phyloP scores from a whole-genome alignment of 2,888 invertebrate genomes.

The Pinctada fucata region DNA sequence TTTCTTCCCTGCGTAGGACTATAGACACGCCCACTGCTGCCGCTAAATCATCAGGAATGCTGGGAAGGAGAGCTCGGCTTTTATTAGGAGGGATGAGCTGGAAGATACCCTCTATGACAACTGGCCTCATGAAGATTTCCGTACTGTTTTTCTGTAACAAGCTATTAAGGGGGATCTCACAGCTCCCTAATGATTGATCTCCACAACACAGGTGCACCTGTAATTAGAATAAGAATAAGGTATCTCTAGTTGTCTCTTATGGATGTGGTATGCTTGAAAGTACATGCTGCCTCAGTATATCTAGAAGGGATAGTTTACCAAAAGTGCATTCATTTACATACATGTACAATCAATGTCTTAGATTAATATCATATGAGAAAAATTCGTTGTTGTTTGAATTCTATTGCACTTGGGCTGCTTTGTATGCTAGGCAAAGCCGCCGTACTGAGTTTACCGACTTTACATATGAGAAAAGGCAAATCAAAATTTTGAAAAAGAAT shows the following conservation, averaged over 20 bases:
- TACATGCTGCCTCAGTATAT: too few relatives aligned
- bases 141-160: constrained; percentile 73
- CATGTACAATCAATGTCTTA: too few relatives aligned
- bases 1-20: constrained; percentile 72
- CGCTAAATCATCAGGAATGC: constrained; percentile 57
- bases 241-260: not conserved
- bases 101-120: constrained; percentile 73
- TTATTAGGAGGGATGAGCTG: constrained; percentile 73
- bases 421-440: too few relatives aligned
- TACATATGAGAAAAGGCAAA: too few relatives aligned
- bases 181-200: constrained; percentile 75
- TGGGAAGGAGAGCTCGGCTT: constrained; percentile 63
- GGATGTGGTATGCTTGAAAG: not conserved
- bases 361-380: too few relatives aligned
- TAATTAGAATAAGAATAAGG: constrained; percentile 21
- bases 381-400: too few relatives aligned
- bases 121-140: constrained; percentile 75
- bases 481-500: too few relatives aligned
- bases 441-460: too few relatives aligned
- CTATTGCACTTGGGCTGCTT: too few relatives aligned
- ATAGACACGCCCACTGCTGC: constrained; percentile 74
- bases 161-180: constrained; percentile 69
- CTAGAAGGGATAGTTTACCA: too few relatives aligned
- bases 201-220: constrained; percentile 76
- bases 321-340: too few relatives aligned